These are phyloP conservation scores for Schizaphis graminum DNA, from an alignment of 2,888 invertebrate genomes.

Conservation along the genomic window DNA sequence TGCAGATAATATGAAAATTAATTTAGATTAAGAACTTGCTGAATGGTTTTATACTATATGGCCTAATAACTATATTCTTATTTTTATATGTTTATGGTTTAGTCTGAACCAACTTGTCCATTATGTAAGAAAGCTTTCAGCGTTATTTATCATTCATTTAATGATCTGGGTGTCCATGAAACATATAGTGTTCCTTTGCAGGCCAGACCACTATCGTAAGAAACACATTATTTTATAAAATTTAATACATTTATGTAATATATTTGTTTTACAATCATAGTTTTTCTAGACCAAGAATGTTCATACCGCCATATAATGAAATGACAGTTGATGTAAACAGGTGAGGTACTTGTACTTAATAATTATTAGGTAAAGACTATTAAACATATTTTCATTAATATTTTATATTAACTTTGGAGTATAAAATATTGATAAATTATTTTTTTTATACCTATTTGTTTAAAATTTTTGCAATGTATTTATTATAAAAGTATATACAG, in stretches of 20 bases:
- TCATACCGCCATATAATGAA: constrained; percentile 1
- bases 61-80: background rate
- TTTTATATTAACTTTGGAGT: background rate
- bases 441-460: background rate
- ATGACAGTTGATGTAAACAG: background rate
- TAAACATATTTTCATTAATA: background rate
- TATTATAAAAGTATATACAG: background rate
- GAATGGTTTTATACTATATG: background rate
- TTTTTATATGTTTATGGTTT: constrained; percentile 4
- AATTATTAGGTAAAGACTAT: background rate
- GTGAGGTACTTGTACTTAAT: background rate
- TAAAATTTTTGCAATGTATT: background rate
- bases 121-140: constrained; percentile 36
- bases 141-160: constrained; percentile 37
- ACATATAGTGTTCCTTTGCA: background rate
- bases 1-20: background rate
- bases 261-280: background rate
- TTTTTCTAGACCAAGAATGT: constrained; percentile 43
- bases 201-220: background rate
- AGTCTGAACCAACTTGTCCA: constrained; percentile 52
- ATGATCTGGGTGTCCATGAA: background rate
- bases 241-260: background rate
- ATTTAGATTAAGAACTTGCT: background rate
- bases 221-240: background rate
- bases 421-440: background rate